Conservation (phyloP, 1,140 invertebrate genomes). For the Ditylenchus dipsaci region DNA sequence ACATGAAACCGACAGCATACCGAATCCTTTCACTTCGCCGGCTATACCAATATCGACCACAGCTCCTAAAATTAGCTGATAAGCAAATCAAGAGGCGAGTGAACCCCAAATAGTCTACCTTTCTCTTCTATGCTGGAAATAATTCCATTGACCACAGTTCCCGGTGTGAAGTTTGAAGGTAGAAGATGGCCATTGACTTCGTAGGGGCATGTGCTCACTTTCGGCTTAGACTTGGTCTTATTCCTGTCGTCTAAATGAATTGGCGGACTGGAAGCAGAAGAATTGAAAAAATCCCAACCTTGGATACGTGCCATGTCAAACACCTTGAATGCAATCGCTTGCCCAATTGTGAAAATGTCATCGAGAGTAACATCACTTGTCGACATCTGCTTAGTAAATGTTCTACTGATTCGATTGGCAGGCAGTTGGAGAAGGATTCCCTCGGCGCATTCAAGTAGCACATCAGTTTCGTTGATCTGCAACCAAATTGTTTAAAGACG, state of each 20-base stretch:
- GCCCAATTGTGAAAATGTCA: conserved; percentile 48
- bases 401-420: conserved; percentile 30
- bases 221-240: conserved; percentile 10
- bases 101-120: conserved; percentile 28
- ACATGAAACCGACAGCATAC: conserved; percentile 19
- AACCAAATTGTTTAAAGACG: conserved; percentile 20
- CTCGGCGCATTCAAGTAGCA: conserved; percentile 41
- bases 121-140: conserved; percentile 53
- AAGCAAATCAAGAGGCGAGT: too few species aligned
- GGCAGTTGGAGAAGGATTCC: conserved; percentile 30
- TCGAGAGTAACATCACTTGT: conserved; percentile 34
- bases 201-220: conserved; percentile 40
- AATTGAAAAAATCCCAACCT: conserved; percentile 10
- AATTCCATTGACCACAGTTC: conserved; percentile 42
- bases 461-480: conserved; percentile 39
- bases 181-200: conserved; percentile 46
- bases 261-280: background rate
- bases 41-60: conserved; percentile 46
- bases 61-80: conserved; percentile 30
- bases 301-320: conserved; percentile 9
- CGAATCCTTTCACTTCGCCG: conserved; percentile 28
- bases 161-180: conserved; percentile 25
- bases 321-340: conserved; percentile 45
- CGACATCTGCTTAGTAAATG: conserved; percentile 31
- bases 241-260: conserved; percentile 1